Conservation (phyloP, 2,888 invertebrate genomes). For the Cryptocephalus moraei region DNA sequence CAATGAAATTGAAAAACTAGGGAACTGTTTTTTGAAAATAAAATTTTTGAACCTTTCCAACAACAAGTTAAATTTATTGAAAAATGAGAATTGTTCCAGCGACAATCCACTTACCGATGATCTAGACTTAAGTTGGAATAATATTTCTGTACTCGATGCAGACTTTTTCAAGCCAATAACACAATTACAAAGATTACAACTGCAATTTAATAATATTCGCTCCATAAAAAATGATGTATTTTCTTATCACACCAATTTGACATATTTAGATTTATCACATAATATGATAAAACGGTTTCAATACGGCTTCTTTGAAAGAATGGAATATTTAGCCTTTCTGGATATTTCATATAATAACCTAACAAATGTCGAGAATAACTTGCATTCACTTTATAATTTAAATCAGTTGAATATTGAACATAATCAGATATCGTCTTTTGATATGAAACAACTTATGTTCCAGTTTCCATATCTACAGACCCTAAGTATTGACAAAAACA, state of each 20-base stretch:
- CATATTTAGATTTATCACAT: neutral
- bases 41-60: neutral
- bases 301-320: neutral
- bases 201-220: neutral
- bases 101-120: neutral
- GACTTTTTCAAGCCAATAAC: neutral
- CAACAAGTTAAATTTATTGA: neutral
- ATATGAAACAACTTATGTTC: neutral
- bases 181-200: neutral
- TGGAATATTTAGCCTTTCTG: neutral
- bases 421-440: neutral
- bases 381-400: neutral
- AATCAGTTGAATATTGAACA: neutral
- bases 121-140: neutral
- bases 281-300: neutral
- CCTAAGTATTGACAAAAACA: neutral
- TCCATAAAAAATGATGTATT: neutral
- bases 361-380: neutral
- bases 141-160: neutral
- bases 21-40: neutral
- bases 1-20: neutral
- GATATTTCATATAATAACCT: neutral
- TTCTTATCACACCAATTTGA: neutral
- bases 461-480: neutral
- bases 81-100: neutral